phyloP scores from a whole-genome alignment of 2,888 invertebrate species.

The Tipula confusa region DNA sequence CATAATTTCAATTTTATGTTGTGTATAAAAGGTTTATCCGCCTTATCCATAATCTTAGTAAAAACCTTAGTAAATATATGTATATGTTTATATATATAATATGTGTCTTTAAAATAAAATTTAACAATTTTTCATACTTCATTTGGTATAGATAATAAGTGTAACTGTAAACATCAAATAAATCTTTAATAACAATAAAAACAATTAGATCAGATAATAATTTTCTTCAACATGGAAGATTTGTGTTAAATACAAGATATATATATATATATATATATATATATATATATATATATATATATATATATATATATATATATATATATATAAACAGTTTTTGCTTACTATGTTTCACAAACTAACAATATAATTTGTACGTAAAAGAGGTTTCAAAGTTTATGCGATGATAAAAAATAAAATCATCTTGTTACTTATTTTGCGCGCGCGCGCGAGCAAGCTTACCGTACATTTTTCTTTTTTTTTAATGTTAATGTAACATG shows the following conservation, averaged over 20 bases:
- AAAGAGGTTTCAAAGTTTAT: background rate
- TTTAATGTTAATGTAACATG: background rate
- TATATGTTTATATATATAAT: too few species aligned
- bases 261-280: background rate
- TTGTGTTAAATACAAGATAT: background rate
- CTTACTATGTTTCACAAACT: background rate
- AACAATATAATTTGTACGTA: slow-evolving; percentile 9
- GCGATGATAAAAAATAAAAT: background rate
- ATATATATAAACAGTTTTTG: background rate
- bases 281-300: too few species aligned
- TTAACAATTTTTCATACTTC: slow-evolving; percentile 3
- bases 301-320: background rate
- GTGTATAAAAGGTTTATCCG: background rate
- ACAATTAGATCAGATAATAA: slow-evolving; percentile 8
- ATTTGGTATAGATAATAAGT: background rate
- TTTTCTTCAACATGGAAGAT: background rate
- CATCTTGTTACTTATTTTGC: background rate
- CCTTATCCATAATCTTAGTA: background rate
- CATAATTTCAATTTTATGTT: background rate
- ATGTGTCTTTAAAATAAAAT: background rate
- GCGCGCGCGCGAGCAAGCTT: background rate
- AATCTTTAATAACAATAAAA: background rate
- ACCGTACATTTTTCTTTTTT: background rate
- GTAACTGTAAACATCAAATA: slow-evolving; percentile 3
- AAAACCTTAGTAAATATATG: background rate